These are phyloP conservation scores for Tangara arthus DNA, from an alignment of 2,797 vertebrate genomes.

Conservation along the genomic window DNA sequence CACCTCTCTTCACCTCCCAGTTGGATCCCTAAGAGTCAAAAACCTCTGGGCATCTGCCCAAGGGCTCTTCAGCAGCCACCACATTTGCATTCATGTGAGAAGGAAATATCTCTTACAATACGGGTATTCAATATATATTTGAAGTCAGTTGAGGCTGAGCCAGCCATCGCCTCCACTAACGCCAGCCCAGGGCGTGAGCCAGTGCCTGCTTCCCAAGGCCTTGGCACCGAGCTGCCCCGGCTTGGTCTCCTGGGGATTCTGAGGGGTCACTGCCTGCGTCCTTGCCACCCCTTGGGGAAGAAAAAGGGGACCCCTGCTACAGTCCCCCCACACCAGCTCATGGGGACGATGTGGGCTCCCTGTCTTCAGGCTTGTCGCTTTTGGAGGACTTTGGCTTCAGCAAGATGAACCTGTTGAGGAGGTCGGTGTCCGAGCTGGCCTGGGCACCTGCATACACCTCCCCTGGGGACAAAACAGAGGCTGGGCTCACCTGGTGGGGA, in stretches of 20 bases:
- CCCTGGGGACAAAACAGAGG: conserved; percentile 69
- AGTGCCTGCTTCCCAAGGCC: background rate
- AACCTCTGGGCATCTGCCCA: background rate
- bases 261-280: background rate
- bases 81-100: background rate
- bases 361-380: conserved; percentile 41
- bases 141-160: conserved; percentile 35
- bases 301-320: background rate
- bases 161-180: background rate
- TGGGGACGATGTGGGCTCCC: conserved; percentile 48
- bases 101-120: conserved; percentile 41
- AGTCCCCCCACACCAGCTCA: background rate
- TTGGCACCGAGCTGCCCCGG: background rate
- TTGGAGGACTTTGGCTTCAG: conserved; percentile 75
- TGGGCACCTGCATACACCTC: conserved; percentile 71
- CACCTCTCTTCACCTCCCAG: background rate
- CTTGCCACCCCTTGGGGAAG: background rate
- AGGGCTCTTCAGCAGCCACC: background rate
- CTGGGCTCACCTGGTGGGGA: background rate
- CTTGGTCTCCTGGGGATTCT: background rate
- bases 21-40: background rate
- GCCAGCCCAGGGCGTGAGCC: background rate
- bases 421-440: conserved; percentile 81
- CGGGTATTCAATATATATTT: conserved; percentile 30
- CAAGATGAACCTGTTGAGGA: conserved; percentile 81